Conservation (phyloP, 2,888 invertebrate species). For the Homarus gammarus region DNA sequence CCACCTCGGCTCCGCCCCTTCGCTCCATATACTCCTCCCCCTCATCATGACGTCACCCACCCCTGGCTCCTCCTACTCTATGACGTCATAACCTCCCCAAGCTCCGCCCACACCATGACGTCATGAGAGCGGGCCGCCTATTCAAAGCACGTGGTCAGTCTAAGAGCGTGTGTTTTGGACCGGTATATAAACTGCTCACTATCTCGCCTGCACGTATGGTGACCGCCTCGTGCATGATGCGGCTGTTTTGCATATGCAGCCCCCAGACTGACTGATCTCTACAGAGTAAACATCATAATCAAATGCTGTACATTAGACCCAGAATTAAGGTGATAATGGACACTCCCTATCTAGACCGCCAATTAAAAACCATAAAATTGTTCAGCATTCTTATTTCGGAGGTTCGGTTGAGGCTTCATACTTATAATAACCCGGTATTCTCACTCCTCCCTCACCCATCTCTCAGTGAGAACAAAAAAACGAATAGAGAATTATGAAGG, state of each 20-base stretch:
- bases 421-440: too few relatives aligned
- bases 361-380: slow-evolving; percentile 5
- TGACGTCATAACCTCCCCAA: slow-evolving; percentile 34
- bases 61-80: slow-evolving; percentile 22
- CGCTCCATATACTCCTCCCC: slow-evolving; percentile 31
- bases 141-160: slow-evolving; percentile 50
- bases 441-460: too few relatives aligned
- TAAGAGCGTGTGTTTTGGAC: background rate
- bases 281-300: background rate
- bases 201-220: background rate
- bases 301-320: background rate
- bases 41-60: slow-evolving; percentile 36
- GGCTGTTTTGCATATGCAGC: background rate
- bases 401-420: background rate
- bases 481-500: too few relatives aligned
- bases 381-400: background rate
- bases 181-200: background rate
- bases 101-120: slow-evolving; percentile 35
- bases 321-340: background rate
- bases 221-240: background rate
- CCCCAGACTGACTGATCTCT: background rate
- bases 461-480: too few relatives aligned
- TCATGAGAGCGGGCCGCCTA: slow-evolving; percentile 31
- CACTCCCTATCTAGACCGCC: background rate
- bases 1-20: background rate